Evolutionary conservation across 2,888 invertebrate genomes (phyloP), one percentile per base, ranked within the genome.

Genomic region (Xanthorhoe spadicearia): DNA sequence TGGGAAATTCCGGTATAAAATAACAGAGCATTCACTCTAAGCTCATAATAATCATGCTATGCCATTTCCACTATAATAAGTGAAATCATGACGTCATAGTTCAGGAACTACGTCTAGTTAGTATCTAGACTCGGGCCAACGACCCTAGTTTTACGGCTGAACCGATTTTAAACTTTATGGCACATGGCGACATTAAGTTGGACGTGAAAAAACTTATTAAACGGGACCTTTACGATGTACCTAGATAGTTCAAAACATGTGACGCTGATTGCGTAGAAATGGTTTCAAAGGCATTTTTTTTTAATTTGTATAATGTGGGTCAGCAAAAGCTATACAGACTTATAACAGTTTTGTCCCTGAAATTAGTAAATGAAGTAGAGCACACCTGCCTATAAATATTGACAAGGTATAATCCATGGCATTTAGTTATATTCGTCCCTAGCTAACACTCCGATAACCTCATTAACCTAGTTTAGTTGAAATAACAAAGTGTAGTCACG

Each of bases 41-140:
- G 28, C 9, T 15, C 18, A 19, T 54, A 38, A 18, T 18, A 18
- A 7, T 38, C 10, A 54, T 54, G 54, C 18, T 38, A 17, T 15
- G 17, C 13, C 13, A 13, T 13, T 43, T 43, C 13, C 38, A n/a
- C 35, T 28, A 35, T 35, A 32, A 32, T 32, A 53, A 35, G 58
- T 35, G 56, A 50, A 35, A 38, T 43, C 50, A 32, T 64, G 49
- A 57, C 61, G 56, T 61, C 48, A 48, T 38, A 61, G 15, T 48
- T 49, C 28, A 57, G 52, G 49, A 46, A 56, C 35, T 51, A 43
- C 13, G 38, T 32, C 32, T 43, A 66, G 17, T 50, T 38, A 23
- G 77, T 71, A 76, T 62, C 77, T 73, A 76, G 64, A 69, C 72
- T 32, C 64, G 76, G 83, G 81, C 78, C 84, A 83, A 83, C 75